A percentile compares a stretch with the other conserved stretches of the same genome.
Evolutionary conservation across 2,113 vertebrate genomes (phyloP).

Genomic region (Scolopax mira): DNA sequence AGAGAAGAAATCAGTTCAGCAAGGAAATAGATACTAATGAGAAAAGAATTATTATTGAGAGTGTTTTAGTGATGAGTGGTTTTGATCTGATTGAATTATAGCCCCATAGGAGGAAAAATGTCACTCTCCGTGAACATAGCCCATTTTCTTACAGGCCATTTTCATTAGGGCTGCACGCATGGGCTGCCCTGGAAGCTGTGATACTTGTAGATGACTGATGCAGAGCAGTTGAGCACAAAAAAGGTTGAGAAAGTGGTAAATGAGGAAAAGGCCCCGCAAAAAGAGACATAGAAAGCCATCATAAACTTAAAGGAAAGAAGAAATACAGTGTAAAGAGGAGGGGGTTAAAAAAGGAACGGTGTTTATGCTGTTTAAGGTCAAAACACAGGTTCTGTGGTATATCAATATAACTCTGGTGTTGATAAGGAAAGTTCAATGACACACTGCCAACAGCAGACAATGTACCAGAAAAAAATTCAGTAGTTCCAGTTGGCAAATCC

Average conservation of each 20-base stretch:
- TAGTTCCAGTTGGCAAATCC: background rate
- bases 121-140: background rate
- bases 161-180: background rate
- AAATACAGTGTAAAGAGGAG: background rate
- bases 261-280: background rate
- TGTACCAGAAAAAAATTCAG: background rate
- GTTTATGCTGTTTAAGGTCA: background rate
- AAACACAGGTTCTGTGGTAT: background rate
- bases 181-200: background rate
- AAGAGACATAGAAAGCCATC: background rate
- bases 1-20: background rate
- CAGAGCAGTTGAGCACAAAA: background rate
- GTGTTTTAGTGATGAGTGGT: background rate
- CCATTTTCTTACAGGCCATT: background rate
- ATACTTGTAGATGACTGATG: background rate
- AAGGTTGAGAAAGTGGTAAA: background rate
- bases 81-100: constrained; percentile 12
- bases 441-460: background rate
- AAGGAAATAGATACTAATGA: background rate
- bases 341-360: background rate
- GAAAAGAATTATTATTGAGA: background rate
- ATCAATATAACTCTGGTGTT: background rate
- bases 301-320: background rate
- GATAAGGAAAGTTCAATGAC: background rate
- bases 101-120: background rate